Base-by-base conservation (phyloP, 2,797 vertebrate genomes). In the Enteromius viviparus region DNA sequence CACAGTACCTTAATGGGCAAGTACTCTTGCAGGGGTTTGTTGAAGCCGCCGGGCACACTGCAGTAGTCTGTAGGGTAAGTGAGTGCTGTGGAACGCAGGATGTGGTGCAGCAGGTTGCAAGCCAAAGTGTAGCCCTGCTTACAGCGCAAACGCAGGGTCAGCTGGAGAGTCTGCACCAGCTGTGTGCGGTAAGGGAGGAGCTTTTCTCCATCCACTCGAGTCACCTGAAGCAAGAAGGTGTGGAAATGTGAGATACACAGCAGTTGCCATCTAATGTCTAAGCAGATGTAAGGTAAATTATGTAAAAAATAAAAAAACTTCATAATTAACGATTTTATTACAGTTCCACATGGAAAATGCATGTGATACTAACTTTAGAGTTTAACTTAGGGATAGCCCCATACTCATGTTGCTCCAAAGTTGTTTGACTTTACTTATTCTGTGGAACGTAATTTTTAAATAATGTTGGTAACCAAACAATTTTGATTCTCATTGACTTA, bases 31-130 rank as follows among this genome's bases (percentile, higher is more conserved):
- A 94, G 94, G 83, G 93, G 94, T 85, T 92, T 94, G 85, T 96
- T 91, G 86, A 98, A 98, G 89, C 96, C 96, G 69, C 97, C 96
- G n/a, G 98, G 94, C 85, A 98, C 95, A 92, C 97, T 99, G 96
- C 96, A 96, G 95, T 98, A 98, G 89, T 99, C 98, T 32, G 96
- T 98, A 90, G 98, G 97, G 91, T 98, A 99, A 90, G 96, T 97
- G 88, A 98, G 96, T 40, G 97, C 97, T 85, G 97, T 95, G 78
- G 97, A 99, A 78, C 96, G 96, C 86, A 99, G 95, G 81, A 97
- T 94, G 90, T 99, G 97, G 89, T 99, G 97, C 89, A 99, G 92
- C 88, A 99, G 95, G 92, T 95, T 96, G 93, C 97, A 97, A 92
- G 97, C 96, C 87, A 99, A 94, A 75, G 95, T 96, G 95, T 99